These are phyloP conservation scores for Tipula vernalis DNA, from an alignment of 2,888 invertebrate species.

Conservation along the genomic window DNA sequence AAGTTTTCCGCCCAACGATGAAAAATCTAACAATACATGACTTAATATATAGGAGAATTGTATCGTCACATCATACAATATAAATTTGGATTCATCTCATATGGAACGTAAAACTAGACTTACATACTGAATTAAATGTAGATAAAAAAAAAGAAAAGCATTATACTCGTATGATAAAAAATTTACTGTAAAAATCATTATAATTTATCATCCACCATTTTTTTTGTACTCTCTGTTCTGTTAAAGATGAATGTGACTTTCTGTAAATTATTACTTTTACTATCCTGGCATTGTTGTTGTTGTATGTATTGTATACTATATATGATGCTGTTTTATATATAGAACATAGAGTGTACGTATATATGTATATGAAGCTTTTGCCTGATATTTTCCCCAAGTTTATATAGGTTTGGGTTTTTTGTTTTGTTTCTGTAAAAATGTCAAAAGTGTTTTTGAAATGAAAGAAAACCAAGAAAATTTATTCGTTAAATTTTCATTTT, in stretches of 20 bases:
- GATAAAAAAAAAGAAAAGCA: neutral
- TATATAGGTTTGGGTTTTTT: neutral
- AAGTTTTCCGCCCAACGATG: neutral
- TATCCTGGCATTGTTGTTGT: neutral
- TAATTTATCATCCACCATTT: neutral
- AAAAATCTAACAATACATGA: neutral
- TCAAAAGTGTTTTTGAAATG: neutral
- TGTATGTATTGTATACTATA: neutral
- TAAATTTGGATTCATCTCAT: neutral
- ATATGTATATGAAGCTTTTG: neutral
- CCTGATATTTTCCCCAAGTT: neutral
- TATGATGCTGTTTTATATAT: neutral
- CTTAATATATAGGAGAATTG: neutral
- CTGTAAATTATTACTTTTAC: neutral
- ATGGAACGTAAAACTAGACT: neutral
- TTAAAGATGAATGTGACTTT: conserved; percentile 4
- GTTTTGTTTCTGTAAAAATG: neutral
- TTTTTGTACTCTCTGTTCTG: neutral
- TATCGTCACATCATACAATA: neutral
- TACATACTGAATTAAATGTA: neutral
- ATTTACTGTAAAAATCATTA: neutral
- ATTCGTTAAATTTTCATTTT: neutral
- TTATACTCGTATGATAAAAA: neutral
- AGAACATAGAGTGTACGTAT: neutral
- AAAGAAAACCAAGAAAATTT: conserved; percentile 4